Percentiles rank a stretch among this genome's conserved stretches.
Evolutionary conservation across 1,140 invertebrate species (phyloP).

Genomic region (Camponotus pennsylvanicus): DNA sequence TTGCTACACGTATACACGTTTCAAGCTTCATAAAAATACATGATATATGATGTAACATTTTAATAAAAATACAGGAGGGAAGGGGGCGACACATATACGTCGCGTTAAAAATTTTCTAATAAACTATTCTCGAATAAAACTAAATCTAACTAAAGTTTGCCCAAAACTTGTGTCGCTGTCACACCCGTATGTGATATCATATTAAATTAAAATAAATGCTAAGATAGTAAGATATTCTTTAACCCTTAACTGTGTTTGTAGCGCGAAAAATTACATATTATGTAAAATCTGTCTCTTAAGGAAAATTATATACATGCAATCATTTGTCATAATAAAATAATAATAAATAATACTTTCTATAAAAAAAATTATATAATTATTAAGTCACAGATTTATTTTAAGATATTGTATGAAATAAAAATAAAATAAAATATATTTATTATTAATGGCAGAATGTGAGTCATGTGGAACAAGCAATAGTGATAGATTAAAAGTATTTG

Average conservation of each 20-base stretch:
- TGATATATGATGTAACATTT: constrained; percentile 10
- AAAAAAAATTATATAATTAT: background rate
- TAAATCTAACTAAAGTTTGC: background rate
- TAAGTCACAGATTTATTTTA: constrained; percentile 9
- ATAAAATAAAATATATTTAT: background rate
- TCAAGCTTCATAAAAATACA: constrained; percentile 55
- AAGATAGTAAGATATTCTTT: constrained; percentile 29
- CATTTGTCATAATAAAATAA: background rate
- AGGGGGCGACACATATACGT: background rate
- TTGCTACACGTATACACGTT: constrained; percentile 2
- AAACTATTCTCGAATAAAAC: background rate
- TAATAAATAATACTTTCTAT: background rate
- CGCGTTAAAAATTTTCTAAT: background rate
- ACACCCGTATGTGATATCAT: background rate
- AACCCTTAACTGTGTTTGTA: constrained; percentile 17
- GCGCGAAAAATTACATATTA: background rate
- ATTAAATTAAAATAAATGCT: background rate
- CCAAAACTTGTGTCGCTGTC: background rate
- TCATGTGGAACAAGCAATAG: background rate
- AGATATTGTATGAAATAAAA: background rate
- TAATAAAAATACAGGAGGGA: constrained; percentile 6
- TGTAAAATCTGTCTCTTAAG: background rate
- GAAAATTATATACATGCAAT: background rate
- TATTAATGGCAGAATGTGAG: background rate
- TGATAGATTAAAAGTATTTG: background rate